phyloP scores from a whole-genome alignment of 1,140 invertebrate species.

The Hesperophylax magnus region DNA sequence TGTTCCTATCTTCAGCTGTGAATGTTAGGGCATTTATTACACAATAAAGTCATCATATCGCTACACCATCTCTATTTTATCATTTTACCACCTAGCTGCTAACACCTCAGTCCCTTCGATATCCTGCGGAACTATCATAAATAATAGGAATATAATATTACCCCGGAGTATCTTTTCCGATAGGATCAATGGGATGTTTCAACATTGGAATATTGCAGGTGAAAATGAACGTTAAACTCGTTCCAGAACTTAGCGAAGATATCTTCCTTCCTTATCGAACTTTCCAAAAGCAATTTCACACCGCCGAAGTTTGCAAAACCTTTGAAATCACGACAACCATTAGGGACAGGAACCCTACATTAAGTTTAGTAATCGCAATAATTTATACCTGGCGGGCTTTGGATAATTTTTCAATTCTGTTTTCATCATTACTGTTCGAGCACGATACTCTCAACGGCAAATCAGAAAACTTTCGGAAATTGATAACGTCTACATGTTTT shows the following conservation, averaged over 20 bases:
- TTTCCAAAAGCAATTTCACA: conserved; percentile 36
- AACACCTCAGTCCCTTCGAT: neutral
- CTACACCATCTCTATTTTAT: too few species aligned
- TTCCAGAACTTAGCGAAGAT: neutral
- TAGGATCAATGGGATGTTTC: neutral
- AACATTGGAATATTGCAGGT: neutral
- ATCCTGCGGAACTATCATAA: too few species aligned
- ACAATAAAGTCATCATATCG: too few species aligned
- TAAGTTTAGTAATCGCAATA: conserved; percentile 21
- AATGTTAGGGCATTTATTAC: too few species aligned
- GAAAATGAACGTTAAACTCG: conserved; percentile 11
- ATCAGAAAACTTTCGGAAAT: too few species aligned
- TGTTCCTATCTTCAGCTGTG: too few species aligned
- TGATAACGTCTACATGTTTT: too few species aligned
- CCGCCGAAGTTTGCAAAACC: conserved; percentile 20
- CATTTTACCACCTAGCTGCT: too few species aligned
- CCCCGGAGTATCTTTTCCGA: neutral
- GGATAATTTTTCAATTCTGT: conserved; percentile 16
- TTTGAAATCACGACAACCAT: conserved; percentile 25
- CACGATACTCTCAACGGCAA: too few species aligned
- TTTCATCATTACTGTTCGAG: too few species aligned
- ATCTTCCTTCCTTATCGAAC: conserved; percentile 28
- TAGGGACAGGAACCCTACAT: conserved; percentile 9
- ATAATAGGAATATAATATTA: too few species aligned
- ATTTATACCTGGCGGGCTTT: conserved; percentile 5